Evolutionary conservation across 2,888 invertebrate species (phyloP).

Genomic region (Dexiosoma caninum): DNA sequence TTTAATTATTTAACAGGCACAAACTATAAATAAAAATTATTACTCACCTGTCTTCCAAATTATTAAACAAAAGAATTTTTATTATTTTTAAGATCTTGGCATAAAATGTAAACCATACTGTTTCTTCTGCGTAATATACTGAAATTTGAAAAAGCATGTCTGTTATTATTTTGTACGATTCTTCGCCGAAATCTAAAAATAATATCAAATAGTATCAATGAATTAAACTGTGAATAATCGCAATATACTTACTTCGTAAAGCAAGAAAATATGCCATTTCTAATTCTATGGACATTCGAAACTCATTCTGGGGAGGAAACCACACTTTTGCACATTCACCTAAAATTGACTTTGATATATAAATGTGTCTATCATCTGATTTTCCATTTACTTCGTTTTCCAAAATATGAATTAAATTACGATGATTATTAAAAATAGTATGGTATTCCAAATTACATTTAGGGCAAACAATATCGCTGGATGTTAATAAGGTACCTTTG

Average conservation of each 20-base stretch:
- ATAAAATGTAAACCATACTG: constrained; percentile 62
- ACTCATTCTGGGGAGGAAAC: constrained; percentile 64
- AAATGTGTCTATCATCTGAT: constrained; percentile 58
- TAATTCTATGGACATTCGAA: constrained; percentile 62
- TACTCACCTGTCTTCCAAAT: constrained; percentile 60
- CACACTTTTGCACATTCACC: constrained; percentile 56
- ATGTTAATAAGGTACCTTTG: constrained; percentile 50
- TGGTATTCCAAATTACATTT: constrained; percentile 60
- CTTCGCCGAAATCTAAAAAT: constrained; percentile 66
- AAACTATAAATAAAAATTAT: too few relatives aligned
- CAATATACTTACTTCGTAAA: constrained; percentile 64
- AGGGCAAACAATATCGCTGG: constrained; percentile 49
- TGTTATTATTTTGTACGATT: constrained; percentile 64
- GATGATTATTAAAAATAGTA: constrained; percentile 56
- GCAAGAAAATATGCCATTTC: constrained; percentile 66
- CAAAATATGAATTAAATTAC: constrained; percentile 49
- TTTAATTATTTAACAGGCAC: too few relatives aligned
- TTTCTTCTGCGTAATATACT: constrained; percentile 43
- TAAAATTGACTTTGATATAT: constrained; percentile 64
- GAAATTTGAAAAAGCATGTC: constrained; percentile 43
- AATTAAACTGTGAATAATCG: neutral
- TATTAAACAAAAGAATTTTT: constrained; percentile 62
- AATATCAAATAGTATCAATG: neutral
- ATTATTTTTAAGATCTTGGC: constrained; percentile 59
- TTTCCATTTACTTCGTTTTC: constrained; percentile 53